Evolutionary conservation across 2,797 vertebrate genomes (phyloP).

Genomic region (Enteromius anoplus): DNA sequence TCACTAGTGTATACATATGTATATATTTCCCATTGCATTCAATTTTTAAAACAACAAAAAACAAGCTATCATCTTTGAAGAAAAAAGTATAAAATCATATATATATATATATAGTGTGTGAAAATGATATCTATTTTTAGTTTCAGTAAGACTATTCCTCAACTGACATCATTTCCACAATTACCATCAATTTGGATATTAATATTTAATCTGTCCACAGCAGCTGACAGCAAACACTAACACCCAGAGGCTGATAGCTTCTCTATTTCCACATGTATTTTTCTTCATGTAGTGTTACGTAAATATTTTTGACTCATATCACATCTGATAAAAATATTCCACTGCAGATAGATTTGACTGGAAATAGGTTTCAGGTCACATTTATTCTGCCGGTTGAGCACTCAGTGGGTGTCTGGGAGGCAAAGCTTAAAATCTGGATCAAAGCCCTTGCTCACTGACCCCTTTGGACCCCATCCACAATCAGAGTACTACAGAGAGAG

Average conservation of each 20-base stretch:
- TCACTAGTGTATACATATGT: too few species aligned
- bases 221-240: neutral
- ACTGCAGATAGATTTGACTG: slow-evolving; percentile 18
- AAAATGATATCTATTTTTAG: neutral
- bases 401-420: slow-evolving; percentile 39
- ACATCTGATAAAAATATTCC: slow-evolving; percentile 1
- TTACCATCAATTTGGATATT: neutral
- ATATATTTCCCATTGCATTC: too few species aligned
- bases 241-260: neutral
- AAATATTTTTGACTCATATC: neutral
- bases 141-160: neutral
- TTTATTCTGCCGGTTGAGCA: slow-evolving; percentile 49
- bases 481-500: neutral
- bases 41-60: too few species aligned
- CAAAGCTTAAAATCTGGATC: slow-evolving; percentile 44
- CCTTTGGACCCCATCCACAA: slow-evolving; percentile 21
- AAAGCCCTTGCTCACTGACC: slow-evolving; percentile 43
- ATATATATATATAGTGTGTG: neutral
- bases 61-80: too few species aligned
- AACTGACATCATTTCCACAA: neutral
- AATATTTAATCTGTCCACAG: neutral
- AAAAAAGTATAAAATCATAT: too few species aligned
- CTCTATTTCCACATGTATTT: neutral
- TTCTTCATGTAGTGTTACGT: neutral
- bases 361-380: slow-evolving; percentile 47